Conservation (phyloP, 2,113 vertebrate species). For the Tetraodon nigroviridis region DNA sequence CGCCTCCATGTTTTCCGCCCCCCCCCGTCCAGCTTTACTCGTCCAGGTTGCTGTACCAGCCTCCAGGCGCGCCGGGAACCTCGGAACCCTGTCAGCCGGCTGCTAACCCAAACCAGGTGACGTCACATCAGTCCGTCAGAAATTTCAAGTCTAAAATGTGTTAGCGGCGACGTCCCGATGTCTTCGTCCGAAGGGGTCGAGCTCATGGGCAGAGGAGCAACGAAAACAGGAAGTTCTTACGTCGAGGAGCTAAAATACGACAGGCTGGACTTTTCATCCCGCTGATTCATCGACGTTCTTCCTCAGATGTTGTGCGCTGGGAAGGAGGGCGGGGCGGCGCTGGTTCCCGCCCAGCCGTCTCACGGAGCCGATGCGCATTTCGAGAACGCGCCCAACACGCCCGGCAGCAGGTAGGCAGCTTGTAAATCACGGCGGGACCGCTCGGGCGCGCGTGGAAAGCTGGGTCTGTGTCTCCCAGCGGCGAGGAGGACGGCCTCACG, state of each 20-base stretch:
- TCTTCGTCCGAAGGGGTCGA: too few relatives aligned
- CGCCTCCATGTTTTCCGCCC: constrained; percentile 31
- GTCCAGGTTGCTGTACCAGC: constrained; percentile 91
- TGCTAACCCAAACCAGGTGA: constrained; percentile 84
- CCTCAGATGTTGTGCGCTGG: constrained; percentile 78
- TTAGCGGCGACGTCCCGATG: too few relatives aligned
- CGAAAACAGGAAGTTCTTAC: too few relatives aligned
- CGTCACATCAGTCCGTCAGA: not conserved
- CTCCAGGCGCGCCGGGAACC: constrained; percentile 77
- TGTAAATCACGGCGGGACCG: not conserved
- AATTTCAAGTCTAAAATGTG: not conserved
- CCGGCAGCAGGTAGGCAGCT: constrained; percentile 50
- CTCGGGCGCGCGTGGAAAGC: not conserved
- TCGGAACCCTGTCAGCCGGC: constrained; percentile 83
- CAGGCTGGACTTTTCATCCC: too few relatives aligned
- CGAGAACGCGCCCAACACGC: constrained; percentile 45
- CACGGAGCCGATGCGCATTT: constrained; percentile 70
- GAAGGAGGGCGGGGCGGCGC: constrained; percentile 84
- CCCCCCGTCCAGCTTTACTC: constrained; percentile 80
- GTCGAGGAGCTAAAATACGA: too few relatives aligned
- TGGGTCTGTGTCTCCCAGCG: constrained; percentile 57
- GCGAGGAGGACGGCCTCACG: constrained; percentile 81
- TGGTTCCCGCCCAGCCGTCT: constrained; percentile 75
- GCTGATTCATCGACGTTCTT: not conserved
- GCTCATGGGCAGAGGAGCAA: too few relatives aligned